Base-by-base conservation (phyloP, 1,140 invertebrate species). In the Cheumatopsyche charites region DNA sequence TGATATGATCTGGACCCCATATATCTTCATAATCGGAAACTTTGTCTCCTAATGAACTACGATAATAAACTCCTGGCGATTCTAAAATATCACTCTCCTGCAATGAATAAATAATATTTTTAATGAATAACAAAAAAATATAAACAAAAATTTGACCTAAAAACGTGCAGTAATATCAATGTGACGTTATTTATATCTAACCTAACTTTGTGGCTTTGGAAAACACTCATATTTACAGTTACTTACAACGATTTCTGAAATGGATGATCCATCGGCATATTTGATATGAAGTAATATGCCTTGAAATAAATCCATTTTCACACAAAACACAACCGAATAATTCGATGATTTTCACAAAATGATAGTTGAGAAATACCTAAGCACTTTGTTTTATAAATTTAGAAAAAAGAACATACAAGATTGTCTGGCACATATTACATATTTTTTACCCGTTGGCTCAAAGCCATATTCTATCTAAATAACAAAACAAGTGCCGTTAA, bases 11-110 rank as follows among this genome's bases (percentile, higher is more conserved):
- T 52, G 88, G 90, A 42, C 88, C 89, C 95, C 95, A 97, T 73
- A 97, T 91, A 79, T 97, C 95, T 83, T 98, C 95, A 80, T 98
- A 98, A 82, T 98, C 95, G 70, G 94, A 96, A 21, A 94, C 90
- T 84, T 96, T 97, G 79, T 97, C 95, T 52, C 92, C 90, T 6
- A 96, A 84, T 5, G 91, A 93, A 79, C 94, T 95, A 71, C 90
- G 87, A 77, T 93, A 95, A 79, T 96, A 97, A 13, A 90, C 83
- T 68, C 88, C 86, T n/a, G 90, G 89, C 21, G 91, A 93, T 79
- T 94, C 92, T 47, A 94, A 81, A 62, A 94, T 94, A 79, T 94
- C 92, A 6, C 92, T 94, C 78, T 94, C 92, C 80, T 91, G 86
- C 77, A 90, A 91, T 71, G n/a, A 62, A 11, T 17, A 66, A 43